Evolutionary conservation across 1,140 invertebrate genomes (phyloP).

Genomic region (Pantala flavescens): DNA sequence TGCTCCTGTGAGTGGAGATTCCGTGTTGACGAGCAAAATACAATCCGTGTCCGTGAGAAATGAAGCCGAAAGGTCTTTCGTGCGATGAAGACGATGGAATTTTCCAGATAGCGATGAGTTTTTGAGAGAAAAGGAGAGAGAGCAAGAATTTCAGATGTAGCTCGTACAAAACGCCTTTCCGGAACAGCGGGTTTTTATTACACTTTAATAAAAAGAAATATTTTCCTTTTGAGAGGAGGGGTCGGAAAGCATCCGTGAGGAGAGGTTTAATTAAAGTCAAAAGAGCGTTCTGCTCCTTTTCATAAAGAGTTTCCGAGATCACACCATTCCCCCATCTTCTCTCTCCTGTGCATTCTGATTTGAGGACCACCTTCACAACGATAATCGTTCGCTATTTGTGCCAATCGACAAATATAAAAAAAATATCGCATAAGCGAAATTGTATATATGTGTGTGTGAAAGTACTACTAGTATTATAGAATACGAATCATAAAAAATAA

Average conservation of each 20-base stretch:
- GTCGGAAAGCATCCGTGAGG: background rate
- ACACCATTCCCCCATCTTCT: background rate
- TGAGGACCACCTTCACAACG: background rate
- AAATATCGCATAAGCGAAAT: too few species aligned
- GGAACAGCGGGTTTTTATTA: conserved; percentile 9
- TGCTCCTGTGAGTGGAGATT: background rate
- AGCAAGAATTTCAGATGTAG: conserved; percentile 6
- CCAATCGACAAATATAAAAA: too few species aligned
- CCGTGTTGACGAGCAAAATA: background rate
- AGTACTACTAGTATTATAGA: too few species aligned
- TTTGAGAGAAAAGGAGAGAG: background rate
- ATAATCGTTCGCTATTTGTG: too few species aligned
- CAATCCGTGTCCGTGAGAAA: background rate
- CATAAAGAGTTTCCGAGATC: background rate
- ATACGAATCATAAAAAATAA: too few species aligned
- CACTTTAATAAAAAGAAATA: conserved; percentile 8
- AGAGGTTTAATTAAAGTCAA: conserved; percentile 10
- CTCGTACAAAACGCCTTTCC: background rate
- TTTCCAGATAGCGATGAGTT: background rate
- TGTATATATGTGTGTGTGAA: too few species aligned
- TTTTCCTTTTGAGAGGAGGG: background rate
- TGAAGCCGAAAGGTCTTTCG: background rate
- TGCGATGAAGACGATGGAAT: background rate
- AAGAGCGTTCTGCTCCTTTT: background rate
- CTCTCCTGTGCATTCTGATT: background rate